A percentile compares a stretch with the other conserved stretches of the same genome.
Evolutionary conservation across 2,888 invertebrate genomes (phyloP).

Genomic region (Agonopterix alstromeriana): DNA sequence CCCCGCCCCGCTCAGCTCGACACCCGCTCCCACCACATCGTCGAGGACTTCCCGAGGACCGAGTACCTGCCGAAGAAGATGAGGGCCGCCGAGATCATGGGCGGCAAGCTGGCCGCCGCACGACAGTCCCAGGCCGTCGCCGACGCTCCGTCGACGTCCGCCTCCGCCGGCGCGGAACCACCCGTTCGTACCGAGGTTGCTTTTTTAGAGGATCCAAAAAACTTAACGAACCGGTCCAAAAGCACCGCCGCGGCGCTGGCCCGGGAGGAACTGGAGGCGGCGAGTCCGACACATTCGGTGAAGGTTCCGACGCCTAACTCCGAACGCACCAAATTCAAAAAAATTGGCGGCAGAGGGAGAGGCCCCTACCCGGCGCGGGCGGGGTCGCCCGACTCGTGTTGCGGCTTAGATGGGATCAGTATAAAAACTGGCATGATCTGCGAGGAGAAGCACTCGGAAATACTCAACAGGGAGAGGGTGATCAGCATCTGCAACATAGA

Average conservation of each 20-base stretch:
- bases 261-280: conserved; percentile 72
- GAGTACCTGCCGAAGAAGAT: conserved; percentile 72
- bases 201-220: conserved; percentile 77
- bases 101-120: conserved; percentile 56
- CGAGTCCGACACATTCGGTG: conserved; percentile 72
- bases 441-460: conserved; percentile 69
- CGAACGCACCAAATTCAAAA: conserved; percentile 31
- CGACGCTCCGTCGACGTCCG: conserved; percentile 18
- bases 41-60: conserved; percentile 44
- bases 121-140: conserved; percentile 32
- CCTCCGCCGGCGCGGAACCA: conserved; percentile 24
- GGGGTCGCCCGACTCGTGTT: conserved; percentile 65
- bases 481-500: conserved; percentile 87
- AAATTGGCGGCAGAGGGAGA: conserved; percentile 39
- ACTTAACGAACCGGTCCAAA: conserved; percentile 75
- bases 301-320: conserved; percentile 69
- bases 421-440: conserved; percentile 64
- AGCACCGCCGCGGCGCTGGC: conserved; percentile 77
- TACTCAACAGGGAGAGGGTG: conserved; percentile 80
- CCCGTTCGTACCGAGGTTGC: conserved; percentile 50
- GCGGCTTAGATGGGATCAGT: conserved; percentile 66
- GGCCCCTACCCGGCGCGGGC: conserved; percentile 46
- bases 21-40: conserved; percentile 14
- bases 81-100: conserved; percentile 68
- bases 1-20: conserved; percentile 15